phyloP scores from a whole-genome alignment of 2,888 invertebrate genomes.

The Priocnemis perturbator region DNA sequence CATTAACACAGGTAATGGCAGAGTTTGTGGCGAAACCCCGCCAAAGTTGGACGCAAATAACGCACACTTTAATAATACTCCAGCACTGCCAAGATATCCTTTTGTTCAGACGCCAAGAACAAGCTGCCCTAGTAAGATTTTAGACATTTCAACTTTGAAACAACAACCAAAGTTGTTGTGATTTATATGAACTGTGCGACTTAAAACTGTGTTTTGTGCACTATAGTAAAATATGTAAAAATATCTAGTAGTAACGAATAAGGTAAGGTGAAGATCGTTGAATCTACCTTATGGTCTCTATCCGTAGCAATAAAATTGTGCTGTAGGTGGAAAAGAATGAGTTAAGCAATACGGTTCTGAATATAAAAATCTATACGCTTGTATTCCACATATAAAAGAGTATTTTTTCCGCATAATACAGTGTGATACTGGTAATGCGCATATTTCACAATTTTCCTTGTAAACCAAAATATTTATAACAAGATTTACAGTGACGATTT shows the following conservation, averaged over 20 bases:
- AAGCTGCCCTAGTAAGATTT: constrained; percentile 77
- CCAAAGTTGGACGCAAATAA: constrained; percentile 33
- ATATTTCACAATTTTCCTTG: too few relatives aligned
- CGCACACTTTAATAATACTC: constrained; percentile 29
- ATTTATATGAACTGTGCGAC: constrained; percentile 9
- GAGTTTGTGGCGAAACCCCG: constrained; percentile 19
- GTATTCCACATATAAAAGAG: too few relatives aligned
- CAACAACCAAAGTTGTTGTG: constrained; percentile 82
- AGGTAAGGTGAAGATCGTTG: too few relatives aligned
- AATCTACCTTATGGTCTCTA: too few relatives aligned
- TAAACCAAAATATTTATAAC: too few relatives aligned
- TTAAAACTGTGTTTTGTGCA: too few relatives aligned
- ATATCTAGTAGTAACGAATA: too few relatives aligned
- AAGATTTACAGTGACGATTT: too few relatives aligned
- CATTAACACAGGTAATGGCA: constrained; percentile 27
- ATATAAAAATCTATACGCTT: not conserved
- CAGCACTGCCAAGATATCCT: constrained; percentile 37
- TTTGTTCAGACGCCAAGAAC: constrained; percentile 55
- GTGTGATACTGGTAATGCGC: too few relatives aligned
- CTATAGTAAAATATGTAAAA: too few relatives aligned
- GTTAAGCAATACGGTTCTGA: not conserved
- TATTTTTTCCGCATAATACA: too few relatives aligned
- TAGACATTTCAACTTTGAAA: constrained; percentile 83
- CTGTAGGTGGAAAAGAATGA: not conserved
- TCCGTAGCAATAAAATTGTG: too few relatives aligned